Base-by-base conservation (phyloP, 1,140 invertebrate genomes). In the Cotesia chilonis region DNA sequence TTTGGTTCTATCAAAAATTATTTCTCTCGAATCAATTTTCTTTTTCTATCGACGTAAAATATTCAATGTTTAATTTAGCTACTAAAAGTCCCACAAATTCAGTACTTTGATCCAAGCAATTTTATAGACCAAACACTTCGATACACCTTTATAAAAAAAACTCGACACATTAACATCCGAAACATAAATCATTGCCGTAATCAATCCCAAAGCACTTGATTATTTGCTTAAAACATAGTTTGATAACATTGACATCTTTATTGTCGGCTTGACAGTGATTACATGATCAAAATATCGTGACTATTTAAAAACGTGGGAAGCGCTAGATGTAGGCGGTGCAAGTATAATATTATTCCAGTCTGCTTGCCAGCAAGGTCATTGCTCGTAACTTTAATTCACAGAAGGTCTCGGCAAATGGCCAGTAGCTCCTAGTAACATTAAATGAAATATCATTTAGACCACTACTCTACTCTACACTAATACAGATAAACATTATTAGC, bases 311-410 rank as follows among this genome's bases (percentile, higher is more conserved):
- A 51, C 73, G 73, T 74, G 64, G 73, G 57, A 54, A 54, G 65
- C 17, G 6, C 35, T 6, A 37, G 38, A 41, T 63, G 72, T 68
- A 55, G 63, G 65, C 57, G 41, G 68, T 71, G 59, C 57, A 60
- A 68, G 68, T 63, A 60, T 59, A 17, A 59, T n/a, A 73, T 73
- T 77, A 77, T 73, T 73, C 74, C 74, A 75, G 67, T 64, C 75
- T 75, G 71, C 75, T 74, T 77, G 71, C 64, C 60, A 73, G 73
- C 61, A 67, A 77, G 75, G 73, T 54, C 73, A 64, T 63, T 54
- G 41, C 38, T 70, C 63, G 55, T 70, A 71, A 75, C 73, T 75
- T 77, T 75, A 73, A 77, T 77, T 77, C 75, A 77, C 75, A 73
- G 75, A 75, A 72, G 47, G 37, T 47, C 64, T 35, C 20, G 54